A percentile compares a stretch with the other conserved stretches of the same genome.
Conservation (phyloP, 2,888 invertebrate species). For the Torymus texanus region DNA sequence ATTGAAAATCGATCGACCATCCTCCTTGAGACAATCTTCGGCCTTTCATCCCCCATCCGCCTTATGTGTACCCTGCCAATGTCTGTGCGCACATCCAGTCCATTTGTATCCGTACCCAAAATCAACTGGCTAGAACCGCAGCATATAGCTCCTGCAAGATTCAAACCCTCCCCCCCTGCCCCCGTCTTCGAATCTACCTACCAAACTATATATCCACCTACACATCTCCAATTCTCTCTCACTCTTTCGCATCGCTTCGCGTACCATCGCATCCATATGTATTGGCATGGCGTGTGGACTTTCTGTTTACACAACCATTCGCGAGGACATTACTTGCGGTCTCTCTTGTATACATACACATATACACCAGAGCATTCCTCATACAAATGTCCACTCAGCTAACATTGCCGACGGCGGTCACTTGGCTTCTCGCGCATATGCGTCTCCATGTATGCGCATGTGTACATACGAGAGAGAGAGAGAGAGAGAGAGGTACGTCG, state of each 20-base stretch:
- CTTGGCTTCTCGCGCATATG: too few species aligned
- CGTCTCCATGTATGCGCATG: background rate
- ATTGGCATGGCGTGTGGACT: conserved; percentile 52
- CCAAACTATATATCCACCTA: background rate
- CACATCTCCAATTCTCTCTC: background rate
- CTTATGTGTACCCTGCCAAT: background rate
- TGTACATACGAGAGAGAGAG: conserved; percentile 13
- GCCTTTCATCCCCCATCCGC: background rate
- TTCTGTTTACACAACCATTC: conserved; percentile 56
- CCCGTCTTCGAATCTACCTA: background rate
- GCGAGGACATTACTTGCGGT: conserved; percentile 55
- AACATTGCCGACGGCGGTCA: too few species aligned
- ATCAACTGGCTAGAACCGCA: background rate
- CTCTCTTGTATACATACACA: background rate
- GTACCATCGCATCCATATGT: conserved; percentile 35
- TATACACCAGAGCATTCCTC: too few species aligned
- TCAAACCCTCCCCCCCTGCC: background rate
- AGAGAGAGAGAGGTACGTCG: background rate
- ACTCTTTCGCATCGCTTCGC: background rate
- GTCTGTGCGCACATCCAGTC: background rate
- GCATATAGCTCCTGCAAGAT: background rate
- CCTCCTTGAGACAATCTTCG: background rate
- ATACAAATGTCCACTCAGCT: too few species aligned
- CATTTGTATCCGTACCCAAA: conserved; percentile 23
- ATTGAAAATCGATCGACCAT: too few species aligned